Base-by-base conservation (phyloP, 2,888 invertebrate species). In the Chesias legatella region DNA sequence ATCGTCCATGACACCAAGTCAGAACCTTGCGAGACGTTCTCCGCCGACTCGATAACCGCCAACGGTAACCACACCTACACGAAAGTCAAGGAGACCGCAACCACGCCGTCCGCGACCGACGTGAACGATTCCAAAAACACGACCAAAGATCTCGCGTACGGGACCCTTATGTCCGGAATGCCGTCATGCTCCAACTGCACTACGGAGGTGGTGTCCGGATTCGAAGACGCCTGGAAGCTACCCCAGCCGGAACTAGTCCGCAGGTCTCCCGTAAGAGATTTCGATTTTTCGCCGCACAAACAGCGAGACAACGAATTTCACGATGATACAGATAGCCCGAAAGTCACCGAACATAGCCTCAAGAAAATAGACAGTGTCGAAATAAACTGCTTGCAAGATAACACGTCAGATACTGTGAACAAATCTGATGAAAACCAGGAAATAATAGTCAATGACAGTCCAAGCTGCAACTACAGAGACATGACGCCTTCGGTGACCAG, bases 281-380 rank as follows among this genome's bases (percentile, higher is more conserved):
- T 62, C 0, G 56, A 63, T 7, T 33, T 77, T 3, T 70, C 79
- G 1, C 74, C 78, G 0, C 73, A 79, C 0, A 66, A 57, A 27
- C 48, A 48, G 3, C 2, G 58, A 20, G 53, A 60, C 10, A 61
- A 61, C 30, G 36, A 51, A 6, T 33, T 33, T 38, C 9, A 30
- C 0, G 62, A 71, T 32, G 56, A 61, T 4, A 51, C 44, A 7
- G 5, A 17, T 5, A 71, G 67, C 35, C 84, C 81, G 24, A 46
- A 76, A 22, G 51, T 49, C n/a, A 33, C 51, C 1, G 67, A 75
- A 21, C 76, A 76, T 3, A 48, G 52, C 10, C 35, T 83, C 1
- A 76, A 74, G 10, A 83, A 75, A 59, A 78, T 85, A 72, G 82
- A 86, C 17, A 88, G 85, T 48, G 63, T 86, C 6, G 86, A 88